phyloP scores from a whole-genome alignment of 2,888 invertebrate genomes.

The Tetanocera ferruginea region DNA sequence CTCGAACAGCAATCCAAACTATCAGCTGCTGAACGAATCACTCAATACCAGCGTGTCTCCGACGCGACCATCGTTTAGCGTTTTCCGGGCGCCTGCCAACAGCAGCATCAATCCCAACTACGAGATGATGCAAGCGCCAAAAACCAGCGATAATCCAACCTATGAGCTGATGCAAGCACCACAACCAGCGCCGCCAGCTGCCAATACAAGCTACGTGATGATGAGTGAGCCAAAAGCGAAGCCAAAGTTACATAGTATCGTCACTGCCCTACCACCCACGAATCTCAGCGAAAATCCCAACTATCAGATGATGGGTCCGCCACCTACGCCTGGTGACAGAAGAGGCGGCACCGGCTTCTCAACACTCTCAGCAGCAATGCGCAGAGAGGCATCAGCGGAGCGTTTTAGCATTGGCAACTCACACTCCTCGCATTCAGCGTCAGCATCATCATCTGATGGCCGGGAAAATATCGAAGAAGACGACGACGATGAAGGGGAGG shows the following conservation, averaged over 20 bases:
- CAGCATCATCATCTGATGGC: conserved; percentile 41
- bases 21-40: conserved; percentile 57
- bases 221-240: conserved; percentile 56
- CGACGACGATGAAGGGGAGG: conserved; percentile 13
- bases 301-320: conserved; percentile 55
- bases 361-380: conserved; percentile 23
- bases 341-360: neutral
- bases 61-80: conserved; percentile 3
- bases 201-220: conserved; percentile 58
- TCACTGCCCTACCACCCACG: conserved; percentile 6
- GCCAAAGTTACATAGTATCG: neutral
- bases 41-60: conserved; percentile 49
- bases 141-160: conserved; percentile 51
- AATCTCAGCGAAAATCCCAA: conserved; percentile 57
- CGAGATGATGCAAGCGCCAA: conserved; percentile 56
- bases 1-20: conserved; percentile 52
- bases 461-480: conserved; percentile 44
- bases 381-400: conserved; percentile 46
- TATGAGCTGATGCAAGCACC: conserved; percentile 59
- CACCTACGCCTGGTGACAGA: neutral
- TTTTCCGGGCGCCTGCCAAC: neutral
- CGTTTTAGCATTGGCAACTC: conserved; percentile 28
- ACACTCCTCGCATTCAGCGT: conserved; percentile 8
- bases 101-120: conserved; percentile 61
- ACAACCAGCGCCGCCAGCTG: conserved; percentile 35